Conservation (phyloP, 2,113 vertebrate genomes). For the Puntigrus tetrazona region DNA sequence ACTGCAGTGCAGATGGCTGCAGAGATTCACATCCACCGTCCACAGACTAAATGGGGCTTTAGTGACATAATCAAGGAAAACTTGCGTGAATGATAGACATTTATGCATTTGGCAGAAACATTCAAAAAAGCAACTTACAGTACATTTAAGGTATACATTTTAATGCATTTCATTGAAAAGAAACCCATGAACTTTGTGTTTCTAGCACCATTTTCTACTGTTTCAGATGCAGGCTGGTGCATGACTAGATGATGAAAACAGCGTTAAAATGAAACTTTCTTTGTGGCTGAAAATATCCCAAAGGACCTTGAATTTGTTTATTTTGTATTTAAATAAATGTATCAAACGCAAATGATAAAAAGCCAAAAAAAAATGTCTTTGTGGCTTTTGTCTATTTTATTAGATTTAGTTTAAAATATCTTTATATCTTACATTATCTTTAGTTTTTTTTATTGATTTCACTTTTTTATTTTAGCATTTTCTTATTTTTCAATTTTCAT, state of each 20-base stretch:
- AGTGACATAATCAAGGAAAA: background rate
- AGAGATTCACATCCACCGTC: background rate
- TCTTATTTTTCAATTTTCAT: no score
- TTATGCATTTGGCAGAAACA: background rate
- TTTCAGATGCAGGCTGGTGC: background rate
- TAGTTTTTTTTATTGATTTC: no score
- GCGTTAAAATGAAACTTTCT: background rate
- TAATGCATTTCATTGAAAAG: background rate
- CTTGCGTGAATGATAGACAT: background rate
- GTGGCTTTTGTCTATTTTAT: no score
- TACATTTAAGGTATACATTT: background rate
- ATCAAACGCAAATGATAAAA: no score
- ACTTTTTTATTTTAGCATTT: no score
- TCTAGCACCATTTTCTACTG: background rate
- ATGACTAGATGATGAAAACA: background rate
- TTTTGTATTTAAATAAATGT: background rate
- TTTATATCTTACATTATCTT: no score
- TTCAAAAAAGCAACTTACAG: background rate
- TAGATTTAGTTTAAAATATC: no score
- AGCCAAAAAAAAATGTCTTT: no score
- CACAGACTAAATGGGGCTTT: background rate
- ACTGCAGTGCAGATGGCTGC: constrained; percentile 41
- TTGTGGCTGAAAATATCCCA: background rate
- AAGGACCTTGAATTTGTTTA: background rate
- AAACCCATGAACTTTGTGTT: background rate